Conservation (phyloP, 1,140 invertebrate species). For the Caenorhabditis inopinata region DNA sequence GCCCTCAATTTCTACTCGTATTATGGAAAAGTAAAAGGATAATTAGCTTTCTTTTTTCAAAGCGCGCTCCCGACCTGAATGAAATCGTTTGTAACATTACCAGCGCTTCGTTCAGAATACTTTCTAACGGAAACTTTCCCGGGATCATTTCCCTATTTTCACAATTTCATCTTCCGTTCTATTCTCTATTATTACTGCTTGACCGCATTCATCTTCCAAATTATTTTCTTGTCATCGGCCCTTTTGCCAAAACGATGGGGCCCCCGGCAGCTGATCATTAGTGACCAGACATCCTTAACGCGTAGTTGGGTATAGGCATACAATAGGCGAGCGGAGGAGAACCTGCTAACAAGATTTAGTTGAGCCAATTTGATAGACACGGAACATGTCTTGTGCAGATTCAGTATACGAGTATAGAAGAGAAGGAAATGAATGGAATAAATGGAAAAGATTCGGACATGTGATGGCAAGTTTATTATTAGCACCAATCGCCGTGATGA, state of each 20-base stretch:
- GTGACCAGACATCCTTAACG: background rate
- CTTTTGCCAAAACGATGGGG: slow-evolving; percentile 10
- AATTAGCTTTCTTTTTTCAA: background rate
- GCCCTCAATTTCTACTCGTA: background rate
- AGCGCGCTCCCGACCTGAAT: background rate
- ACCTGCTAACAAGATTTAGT: slow-evolving; percentile 31
- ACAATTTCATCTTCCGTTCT: background rate
- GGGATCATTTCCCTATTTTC: background rate
- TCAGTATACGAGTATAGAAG: background rate
- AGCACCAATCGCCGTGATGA: slow-evolving; percentile 25
- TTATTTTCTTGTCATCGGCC: slow-evolving; percentile 24
- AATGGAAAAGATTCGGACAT: background rate
- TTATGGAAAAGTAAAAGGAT: background rate
- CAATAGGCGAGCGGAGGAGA: background rate
- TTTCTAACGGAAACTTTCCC: no score
- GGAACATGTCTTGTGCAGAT: slow-evolving; percentile 9
- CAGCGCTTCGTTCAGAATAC: no score
- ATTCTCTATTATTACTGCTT: background rate
- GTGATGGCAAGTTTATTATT: slow-evolving; percentile 28
- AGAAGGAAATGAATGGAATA: background rate
- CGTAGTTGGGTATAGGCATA: background rate
- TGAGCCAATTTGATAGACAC: slow-evolving; percentile 29
- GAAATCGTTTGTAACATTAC: slow-evolving; percentile 19
- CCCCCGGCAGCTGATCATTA: slow-evolving; percentile 25
- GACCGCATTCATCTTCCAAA: slow-evolving; percentile 10